phyloP scores from a whole-genome alignment of 1,140 invertebrate species.

The Drosophila lacertosa region DNA sequence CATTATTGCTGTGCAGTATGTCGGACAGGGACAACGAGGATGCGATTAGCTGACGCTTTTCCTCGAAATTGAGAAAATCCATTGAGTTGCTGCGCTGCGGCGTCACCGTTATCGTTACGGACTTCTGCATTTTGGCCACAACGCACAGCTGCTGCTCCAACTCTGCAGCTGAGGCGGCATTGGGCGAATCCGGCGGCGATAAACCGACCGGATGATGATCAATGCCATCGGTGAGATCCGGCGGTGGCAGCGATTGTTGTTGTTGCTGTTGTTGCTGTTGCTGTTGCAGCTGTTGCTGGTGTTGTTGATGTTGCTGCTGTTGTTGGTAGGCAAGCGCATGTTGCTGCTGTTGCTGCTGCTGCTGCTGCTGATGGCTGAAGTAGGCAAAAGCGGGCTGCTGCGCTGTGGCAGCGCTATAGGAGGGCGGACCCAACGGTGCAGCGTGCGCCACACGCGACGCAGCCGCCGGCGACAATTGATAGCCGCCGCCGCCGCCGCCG shows the following conservation, averaged over 20 bases:
- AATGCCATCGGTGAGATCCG: constrained; percentile 52
- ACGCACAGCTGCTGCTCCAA: constrained; percentile 76
- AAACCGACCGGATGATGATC: constrained; percentile 63
- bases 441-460: constrained; percentile 68
- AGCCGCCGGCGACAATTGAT: constrained; percentile 68
- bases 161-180: constrained; percentile 46
- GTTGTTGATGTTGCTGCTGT: constrained; percentile 54
- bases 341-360: constrained; percentile 54
- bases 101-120: constrained; percentile 87
- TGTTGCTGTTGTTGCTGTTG: constrained; percentile 51
- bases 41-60: constrained; percentile 94
- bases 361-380: constrained; percentile 53
- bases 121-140: constrained; percentile 85
- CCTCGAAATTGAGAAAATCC: constrained; percentile 95
- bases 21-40: constrained; percentile 93
- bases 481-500: constrained; percentile 33
- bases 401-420: constrained; percentile 67
- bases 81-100: constrained; percentile 92
- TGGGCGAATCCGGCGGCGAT: constrained; percentile 65
- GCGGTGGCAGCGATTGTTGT: constrained; percentile 46
- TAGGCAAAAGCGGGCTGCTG: constrained; percentile 66
- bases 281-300: constrained; percentile 56
- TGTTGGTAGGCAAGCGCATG: constrained; percentile 45
- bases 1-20: constrained; percentile 89
- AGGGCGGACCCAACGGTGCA: constrained; percentile 62